Evolutionary conservation across 2,888 invertebrate genomes (phyloP).

Genomic region (Ramazzottius varieornatus): DNA sequence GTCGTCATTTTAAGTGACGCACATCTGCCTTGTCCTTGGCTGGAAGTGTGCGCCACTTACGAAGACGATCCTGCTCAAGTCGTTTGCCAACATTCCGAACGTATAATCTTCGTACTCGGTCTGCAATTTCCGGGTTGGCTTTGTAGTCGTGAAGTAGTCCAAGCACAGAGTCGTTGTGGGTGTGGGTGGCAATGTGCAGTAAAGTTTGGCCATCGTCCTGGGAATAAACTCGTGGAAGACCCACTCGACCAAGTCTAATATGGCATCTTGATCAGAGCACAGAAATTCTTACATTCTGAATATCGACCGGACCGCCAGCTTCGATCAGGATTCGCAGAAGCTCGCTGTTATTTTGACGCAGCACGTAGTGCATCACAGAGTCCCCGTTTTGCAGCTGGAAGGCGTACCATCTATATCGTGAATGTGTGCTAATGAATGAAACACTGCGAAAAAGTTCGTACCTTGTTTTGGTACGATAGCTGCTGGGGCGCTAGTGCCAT

Average conservation of each 20-base stretch:
- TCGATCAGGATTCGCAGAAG: slow-evolving; percentile 74
- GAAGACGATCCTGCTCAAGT: too few species aligned
- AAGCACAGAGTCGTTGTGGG: slow-evolving; percentile 52
- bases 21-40: too few species aligned
- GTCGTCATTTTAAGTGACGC: too few species aligned
- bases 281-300: slow-evolving; percentile 56
- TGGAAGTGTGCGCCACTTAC: too few species aligned
- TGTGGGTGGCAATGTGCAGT: slow-evolving; percentile 58
- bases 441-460: slow-evolving; percentile 9
- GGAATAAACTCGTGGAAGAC: too few species aligned
- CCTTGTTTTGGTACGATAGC: slow-evolving; percentile 28
- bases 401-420: too few species aligned
- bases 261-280: too few species aligned
- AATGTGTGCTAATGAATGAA: too few species aligned
- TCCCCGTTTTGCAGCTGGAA: slow-evolving; percentile 39
- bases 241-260: too few species aligned
- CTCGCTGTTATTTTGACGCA: slow-evolving; percentile 45
- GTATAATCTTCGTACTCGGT: slow-evolving; percentile 65
- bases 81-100: too few species aligned
- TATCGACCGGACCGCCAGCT: slow-evolving; percentile 67
- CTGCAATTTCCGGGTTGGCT: slow-evolving; percentile 74
- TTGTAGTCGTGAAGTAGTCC: slow-evolving; percentile 82
- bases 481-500: slow-evolving; percentile 58
- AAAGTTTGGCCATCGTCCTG: slow-evolving; percentile 70
- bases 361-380: slow-evolving; percentile 37